Conservation (phyloP, 1,140 invertebrate species). For the Zophobas atratus region DNA sequence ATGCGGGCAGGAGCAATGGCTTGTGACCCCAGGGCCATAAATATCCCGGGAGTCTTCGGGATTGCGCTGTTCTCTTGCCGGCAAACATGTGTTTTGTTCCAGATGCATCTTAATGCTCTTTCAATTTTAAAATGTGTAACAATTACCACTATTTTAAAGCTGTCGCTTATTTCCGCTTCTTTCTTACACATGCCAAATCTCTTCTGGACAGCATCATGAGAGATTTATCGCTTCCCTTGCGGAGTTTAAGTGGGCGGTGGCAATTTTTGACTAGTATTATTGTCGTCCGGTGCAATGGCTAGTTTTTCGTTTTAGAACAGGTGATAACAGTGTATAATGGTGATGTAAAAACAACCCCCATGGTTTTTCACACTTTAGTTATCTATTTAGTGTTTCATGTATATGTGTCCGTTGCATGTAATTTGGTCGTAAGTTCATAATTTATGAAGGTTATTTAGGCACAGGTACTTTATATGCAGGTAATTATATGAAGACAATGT, state of each 20-base stretch:
- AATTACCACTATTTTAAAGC: slow-evolving; percentile 18
- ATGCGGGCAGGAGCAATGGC: slow-evolving; percentile 67
- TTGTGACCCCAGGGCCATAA: slow-evolving; percentile 67
- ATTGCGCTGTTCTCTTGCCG: slow-evolving; percentile 49
- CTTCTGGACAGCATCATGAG: neutral
- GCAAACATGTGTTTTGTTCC: slow-evolving; percentile 45
- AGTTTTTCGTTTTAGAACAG: no score
- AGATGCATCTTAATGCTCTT: slow-evolving; percentile 30
- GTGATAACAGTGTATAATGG: no score
- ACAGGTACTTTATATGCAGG: no score
- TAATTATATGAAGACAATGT: no score
- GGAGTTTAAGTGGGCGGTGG: neutral
- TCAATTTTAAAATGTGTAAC: slow-evolving; percentile 26
- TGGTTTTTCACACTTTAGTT: no score
- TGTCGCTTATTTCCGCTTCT: slow-evolving; percentile 27
- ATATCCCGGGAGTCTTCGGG: slow-evolving; percentile 63
- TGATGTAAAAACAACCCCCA: no score
- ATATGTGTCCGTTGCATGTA: no score
- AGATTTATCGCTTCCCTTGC: neutral
- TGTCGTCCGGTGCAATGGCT: no score
- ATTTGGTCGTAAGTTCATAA: no score
- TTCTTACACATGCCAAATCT: slow-evolving; percentile 16
- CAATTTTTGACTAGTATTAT: no score
- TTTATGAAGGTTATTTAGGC: no score
- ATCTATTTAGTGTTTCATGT: no score